Conservation (phyloP, 2,113 vertebrate species). For the Halcyon malimbica region DNA sequence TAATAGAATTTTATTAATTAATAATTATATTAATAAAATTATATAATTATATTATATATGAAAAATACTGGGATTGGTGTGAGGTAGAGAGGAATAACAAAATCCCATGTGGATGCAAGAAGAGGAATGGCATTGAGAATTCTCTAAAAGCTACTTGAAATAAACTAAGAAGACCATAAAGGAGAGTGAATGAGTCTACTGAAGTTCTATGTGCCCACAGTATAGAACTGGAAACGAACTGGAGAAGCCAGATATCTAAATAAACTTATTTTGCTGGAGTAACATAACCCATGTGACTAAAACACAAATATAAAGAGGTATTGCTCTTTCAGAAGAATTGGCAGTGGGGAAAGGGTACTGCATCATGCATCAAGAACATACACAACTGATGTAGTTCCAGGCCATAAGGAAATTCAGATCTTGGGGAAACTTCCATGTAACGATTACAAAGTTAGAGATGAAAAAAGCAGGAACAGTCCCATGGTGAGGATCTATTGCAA, state of each 20-base stretch:
- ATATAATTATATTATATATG: neutral
- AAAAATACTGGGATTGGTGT: neutral
- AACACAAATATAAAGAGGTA: neutral
- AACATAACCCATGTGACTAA: neutral
- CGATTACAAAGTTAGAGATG: neutral
- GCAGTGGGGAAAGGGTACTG: neutral
- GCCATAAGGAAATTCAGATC: neutral
- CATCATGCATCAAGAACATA: constrained; percentile 2
- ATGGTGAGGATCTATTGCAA: neutral
- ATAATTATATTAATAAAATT: too few relatives aligned
- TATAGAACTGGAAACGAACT: neutral
- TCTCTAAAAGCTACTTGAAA: neutral
- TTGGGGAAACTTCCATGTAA: neutral
- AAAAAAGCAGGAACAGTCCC: neutral
- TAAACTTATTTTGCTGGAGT: neutral
- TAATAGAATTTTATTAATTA: too few relatives aligned
- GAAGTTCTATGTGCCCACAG: neutral
- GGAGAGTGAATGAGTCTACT: neutral
- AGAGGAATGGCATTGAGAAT: neutral
- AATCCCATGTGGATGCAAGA: neutral
- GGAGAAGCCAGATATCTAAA: neutral
- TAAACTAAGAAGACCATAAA: neutral
- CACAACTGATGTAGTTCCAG: neutral
- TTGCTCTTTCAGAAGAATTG: neutral
- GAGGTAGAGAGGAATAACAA: neutral